Percentiles rank a stretch among this genome's conserved stretches.
These are phyloP conservation scores for Plodia interpunctella DNA, from an alignment of 1,140 invertebrate species.

Conservation along the genomic window DNA sequence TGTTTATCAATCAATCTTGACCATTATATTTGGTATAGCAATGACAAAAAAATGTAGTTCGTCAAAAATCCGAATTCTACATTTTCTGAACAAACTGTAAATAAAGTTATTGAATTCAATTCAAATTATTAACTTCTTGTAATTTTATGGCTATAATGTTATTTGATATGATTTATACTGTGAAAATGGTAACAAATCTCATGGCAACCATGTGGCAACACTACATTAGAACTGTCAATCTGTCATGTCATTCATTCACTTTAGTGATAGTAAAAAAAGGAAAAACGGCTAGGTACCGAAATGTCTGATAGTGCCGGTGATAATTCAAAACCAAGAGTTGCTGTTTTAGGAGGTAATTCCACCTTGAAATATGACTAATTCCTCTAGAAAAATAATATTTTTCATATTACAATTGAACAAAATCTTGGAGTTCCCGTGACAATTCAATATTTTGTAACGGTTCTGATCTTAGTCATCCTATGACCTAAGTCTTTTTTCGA, in stretches of 20 bases:
- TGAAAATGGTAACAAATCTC: too few species aligned
- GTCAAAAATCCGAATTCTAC: too few species aligned
- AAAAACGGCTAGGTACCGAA: conserved; percentile 54
- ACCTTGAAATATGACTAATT: not conserved
- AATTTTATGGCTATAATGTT: too few species aligned
- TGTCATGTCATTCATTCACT: conserved; percentile 40
- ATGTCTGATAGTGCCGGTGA: conserved; percentile 68
- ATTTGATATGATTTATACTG: too few species aligned
- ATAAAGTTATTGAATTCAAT: too few species aligned
- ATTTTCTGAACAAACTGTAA: too few species aligned
- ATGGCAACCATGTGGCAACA: too few species aligned
- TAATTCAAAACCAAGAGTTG: conserved; percentile 68
- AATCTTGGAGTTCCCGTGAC: not conserved
- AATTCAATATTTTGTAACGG: conserved; percentile 43
- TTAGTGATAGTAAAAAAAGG: too few species aligned
- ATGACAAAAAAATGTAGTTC: too few species aligned
- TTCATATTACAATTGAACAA: not conserved
- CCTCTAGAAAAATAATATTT: not conserved
- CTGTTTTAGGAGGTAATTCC: conserved; percentile 67
- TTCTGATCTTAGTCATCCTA: conserved; percentile 59
- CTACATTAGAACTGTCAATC: conserved; percentile 35
- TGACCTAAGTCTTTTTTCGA: conserved; percentile 46
- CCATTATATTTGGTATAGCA: too few species aligned
- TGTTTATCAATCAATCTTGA: too few species aligned
- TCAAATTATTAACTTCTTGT: too few species aligned